These are phyloP conservation scores for Coryphaenoides rupestris DNA, from an alignment of 2,113 vertebrate species.

Conservation along the genomic window DNA sequence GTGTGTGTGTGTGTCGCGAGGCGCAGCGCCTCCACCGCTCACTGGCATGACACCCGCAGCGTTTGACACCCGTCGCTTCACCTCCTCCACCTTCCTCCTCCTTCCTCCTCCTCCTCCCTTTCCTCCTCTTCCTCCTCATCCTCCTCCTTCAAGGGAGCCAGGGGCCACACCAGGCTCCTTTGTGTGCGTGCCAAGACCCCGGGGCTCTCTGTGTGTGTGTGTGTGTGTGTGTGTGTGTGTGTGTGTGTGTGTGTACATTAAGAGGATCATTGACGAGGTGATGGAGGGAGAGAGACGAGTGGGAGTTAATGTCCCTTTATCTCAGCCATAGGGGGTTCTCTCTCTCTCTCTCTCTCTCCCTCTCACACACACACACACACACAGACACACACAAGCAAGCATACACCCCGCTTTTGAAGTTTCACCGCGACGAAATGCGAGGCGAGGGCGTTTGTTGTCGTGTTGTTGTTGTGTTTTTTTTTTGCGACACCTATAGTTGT, in stretches of 20 bases:
- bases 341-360: neutral
- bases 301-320: slow-evolving; percentile 65
- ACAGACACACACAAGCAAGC: neutral
- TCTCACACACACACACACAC: neutral
- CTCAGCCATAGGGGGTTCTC: slow-evolving; percentile 54
- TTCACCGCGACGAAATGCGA: slow-evolving; percentile 50
- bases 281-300: slow-evolving; percentile 52
- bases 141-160: slow-evolving; percentile 61
- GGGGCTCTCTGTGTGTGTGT: too few relatives aligned
- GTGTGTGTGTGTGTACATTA: slow-evolving; percentile 61
- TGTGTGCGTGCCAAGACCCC: slow-evolving; percentile 61
- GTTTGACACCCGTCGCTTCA: slow-evolving; percentile 52
- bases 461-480: slow-evolving; percentile 28
- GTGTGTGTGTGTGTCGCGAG: too few relatives aligned
- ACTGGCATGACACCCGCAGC: slow-evolving; percentile 52
- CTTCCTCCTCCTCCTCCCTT: slow-evolving; percentile 54
- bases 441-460: too few relatives aligned
- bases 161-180: slow-evolving; percentile 41
- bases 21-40: slow-evolving; percentile 53
- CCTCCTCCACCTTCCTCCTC: slow-evolving; percentile 56
- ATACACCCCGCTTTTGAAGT: slow-evolving; percentile 54
- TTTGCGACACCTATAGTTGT: slow-evolving; percentile 48
- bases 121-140: too few relatives aligned
- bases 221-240: too few relatives aligned
- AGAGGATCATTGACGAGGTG: slow-evolving; percentile 63